These are phyloP conservation scores for Callipepla californica DNA, from an alignment of 2,113 vertebrate genomes.

Conservation along the genomic window DNA sequence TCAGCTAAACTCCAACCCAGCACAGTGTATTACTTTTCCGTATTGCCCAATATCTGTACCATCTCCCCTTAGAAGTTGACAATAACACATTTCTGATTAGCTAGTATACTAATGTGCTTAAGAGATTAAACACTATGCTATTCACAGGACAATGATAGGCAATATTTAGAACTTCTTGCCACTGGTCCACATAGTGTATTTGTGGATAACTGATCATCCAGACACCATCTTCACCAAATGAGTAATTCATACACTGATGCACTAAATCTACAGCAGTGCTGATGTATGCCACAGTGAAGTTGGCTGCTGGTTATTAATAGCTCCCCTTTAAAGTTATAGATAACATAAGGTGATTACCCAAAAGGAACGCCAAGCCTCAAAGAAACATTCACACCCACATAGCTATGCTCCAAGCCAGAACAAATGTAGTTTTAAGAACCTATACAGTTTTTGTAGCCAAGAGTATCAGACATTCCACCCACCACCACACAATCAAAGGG, in stretches of 20 bases:
- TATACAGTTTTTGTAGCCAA: not conserved
- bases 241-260: not conserved
- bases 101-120: not conserved
- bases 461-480: slow-evolving; percentile 50
- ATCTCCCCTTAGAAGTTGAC: not conserved
- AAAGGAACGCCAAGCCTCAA: slow-evolving; percentile 21
- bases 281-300: not conserved
- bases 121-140: not conserved
- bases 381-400: slow-evolving; percentile 7
- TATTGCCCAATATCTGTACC: not conserved
- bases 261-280: not conserved
- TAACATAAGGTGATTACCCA: not conserved
- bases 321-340: slow-evolving; percentile 15
- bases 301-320: not conserved
- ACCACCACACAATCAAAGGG: slow-evolving; percentile 51
- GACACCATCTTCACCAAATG: not conserved
- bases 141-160: not conserved
- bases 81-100: slow-evolving; percentile 9
- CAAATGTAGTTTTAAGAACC: slow-evolving; percentile 39
- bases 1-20: not conserved
- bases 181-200: not conserved
- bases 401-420: slow-evolving; percentile 42
- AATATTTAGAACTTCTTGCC: not conserved
- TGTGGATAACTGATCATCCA: not conserved
- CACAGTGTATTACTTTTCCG: not conserved